Evolutionary conservation across 2,797 vertebrate species (phyloP).

Genomic region (Pseudochirops corinnae): DNA sequence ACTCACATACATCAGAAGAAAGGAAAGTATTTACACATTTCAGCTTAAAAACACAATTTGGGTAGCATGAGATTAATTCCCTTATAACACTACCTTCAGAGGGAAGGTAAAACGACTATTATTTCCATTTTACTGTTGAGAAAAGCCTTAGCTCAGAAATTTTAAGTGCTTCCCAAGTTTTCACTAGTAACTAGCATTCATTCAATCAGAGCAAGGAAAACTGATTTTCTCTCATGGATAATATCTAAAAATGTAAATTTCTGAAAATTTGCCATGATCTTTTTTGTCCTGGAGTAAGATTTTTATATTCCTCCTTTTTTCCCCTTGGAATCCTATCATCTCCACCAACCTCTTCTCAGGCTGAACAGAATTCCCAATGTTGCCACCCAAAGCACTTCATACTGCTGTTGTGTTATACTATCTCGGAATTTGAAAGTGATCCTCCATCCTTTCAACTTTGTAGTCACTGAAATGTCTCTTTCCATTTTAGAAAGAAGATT

Average conservation of each 20-base stretch:
- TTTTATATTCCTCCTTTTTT: neutral
- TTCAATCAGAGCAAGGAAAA: neutral
- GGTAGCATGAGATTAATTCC: neutral
- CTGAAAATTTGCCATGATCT: neutral
- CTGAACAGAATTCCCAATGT: neutral
- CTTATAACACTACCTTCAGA: neutral
- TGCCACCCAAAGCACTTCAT: slow-evolving; percentile 11
- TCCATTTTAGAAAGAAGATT: slow-evolving; percentile 9
- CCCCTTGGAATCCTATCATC: neutral
- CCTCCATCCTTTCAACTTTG: neutral
- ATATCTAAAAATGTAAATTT: neutral
- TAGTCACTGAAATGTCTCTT: neutral
- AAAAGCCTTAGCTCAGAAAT: neutral
- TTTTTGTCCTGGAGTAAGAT: neutral
- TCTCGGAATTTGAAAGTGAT: neutral
- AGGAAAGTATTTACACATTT: neutral
- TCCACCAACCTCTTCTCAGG: neutral
- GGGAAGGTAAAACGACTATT: neutral
- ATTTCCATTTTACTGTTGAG: neutral
- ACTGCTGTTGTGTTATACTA: neutral
- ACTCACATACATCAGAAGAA: neutral
- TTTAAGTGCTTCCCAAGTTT: neutral
- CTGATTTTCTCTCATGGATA: neutral
- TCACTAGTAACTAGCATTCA: neutral
- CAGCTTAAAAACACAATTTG: neutral